Evolutionary conservation across 2,797 vertebrate species (phyloP), one percentile per base, ranked within the genome.

Genomic region (Acropternis orthonyx): DNA sequence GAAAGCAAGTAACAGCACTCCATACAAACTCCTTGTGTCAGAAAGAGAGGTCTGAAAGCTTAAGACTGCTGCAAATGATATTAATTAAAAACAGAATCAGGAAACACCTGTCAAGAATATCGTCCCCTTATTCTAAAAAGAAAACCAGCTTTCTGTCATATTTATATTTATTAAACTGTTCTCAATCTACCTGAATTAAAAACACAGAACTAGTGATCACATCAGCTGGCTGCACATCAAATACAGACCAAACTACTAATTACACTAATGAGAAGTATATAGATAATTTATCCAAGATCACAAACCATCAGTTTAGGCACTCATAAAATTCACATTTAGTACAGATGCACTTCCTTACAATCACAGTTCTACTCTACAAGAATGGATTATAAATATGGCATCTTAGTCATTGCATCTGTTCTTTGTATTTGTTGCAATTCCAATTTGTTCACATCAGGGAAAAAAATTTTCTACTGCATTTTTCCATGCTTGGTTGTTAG

Each of bases 71-170:
- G n/a, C 55, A 61, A 91, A 73, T 0, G 3, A 21, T 61, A 75
- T 69, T 65, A 75, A 92, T 71, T 77, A 51, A 84, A 56, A 92
- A 83, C 62, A 91, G 83, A 76, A 93, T 87, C 66, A 89, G 84
- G 74, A 95, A 95, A 87, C 88, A 89, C 30, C 81, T 95, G 89
- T 61, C 68, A 83, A 73, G 58, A 56, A 91, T 46, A 88, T 55
- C 56, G 26, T 61, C 15, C 48, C 16, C 61, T 79, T 76, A 55
- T 65, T 69, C 52, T 55, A 43, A 66, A 81, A 87, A 41, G 56
- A 91, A 76, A 93, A 71, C 2, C 54, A 71, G n/a, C 24, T 78
- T 96, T 88, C 68, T 55, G 51, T 6, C 62, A 18, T 5, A 20
- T 75, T 93, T 55, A 9, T 27, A 63, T 69, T 73, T 67, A 75